These are phyloP conservation scores for Procambarus virginalis DNA, from an alignment of 1,140 invertebrate species.

Conservation along the genomic window DNA sequence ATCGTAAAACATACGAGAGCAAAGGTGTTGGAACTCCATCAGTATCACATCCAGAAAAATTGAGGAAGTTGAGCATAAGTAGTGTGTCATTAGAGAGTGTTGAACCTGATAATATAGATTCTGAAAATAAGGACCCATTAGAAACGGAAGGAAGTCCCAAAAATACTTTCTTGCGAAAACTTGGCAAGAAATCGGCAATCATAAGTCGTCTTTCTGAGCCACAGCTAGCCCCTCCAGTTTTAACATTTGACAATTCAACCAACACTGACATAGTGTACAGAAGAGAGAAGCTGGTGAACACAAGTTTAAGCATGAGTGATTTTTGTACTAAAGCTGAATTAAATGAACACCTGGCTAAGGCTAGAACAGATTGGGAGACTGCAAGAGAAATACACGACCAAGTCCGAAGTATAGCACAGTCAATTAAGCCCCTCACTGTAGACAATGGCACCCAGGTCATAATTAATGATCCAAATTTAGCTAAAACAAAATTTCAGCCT, in stretches of 20 bases:
- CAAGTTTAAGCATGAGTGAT: slow-evolving; percentile 70
- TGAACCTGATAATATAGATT: slow-evolving; percentile 35
- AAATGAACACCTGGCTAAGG: slow-evolving; percentile 60
- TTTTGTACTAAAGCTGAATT: slow-evolving; percentile 63
- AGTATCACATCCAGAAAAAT: slow-evolving; percentile 5
- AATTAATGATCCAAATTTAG: slow-evolving; percentile 70
- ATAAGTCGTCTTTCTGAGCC: slow-evolving; percentile 71
- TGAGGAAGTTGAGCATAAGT: slow-evolving; percentile 42
- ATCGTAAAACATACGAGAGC: slow-evolving; percentile 35
- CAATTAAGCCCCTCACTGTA: slow-evolving; percentile 55
- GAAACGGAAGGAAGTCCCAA: slow-evolving; percentile 47
- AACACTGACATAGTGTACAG: slow-evolving; percentile 72
- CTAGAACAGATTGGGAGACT: slow-evolving; percentile 50
- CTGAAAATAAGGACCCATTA: slow-evolving; percentile 44
- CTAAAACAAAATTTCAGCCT: slow-evolving; percentile 60
- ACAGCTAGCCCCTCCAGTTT: slow-evolving; percentile 61
- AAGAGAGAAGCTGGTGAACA: slow-evolving; percentile 72
- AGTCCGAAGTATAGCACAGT: not conserved
- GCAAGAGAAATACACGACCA: slow-evolving; percentile 6
- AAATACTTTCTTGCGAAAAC: slow-evolving; percentile 61
- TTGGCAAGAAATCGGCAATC: slow-evolving; percentile 70
- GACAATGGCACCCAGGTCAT: slow-evolving; percentile 70
- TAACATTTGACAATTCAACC: slow-evolving; percentile 72
- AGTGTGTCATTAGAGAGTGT: slow-evolving; percentile 59
- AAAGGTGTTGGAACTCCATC: slow-evolving; percentile 45